Percentiles rank a stretch among this genome's conserved stretches.
Evolutionary conservation across 2,113 vertebrate genomes (phyloP).

Genomic region (Amphiprion percula): DNA sequence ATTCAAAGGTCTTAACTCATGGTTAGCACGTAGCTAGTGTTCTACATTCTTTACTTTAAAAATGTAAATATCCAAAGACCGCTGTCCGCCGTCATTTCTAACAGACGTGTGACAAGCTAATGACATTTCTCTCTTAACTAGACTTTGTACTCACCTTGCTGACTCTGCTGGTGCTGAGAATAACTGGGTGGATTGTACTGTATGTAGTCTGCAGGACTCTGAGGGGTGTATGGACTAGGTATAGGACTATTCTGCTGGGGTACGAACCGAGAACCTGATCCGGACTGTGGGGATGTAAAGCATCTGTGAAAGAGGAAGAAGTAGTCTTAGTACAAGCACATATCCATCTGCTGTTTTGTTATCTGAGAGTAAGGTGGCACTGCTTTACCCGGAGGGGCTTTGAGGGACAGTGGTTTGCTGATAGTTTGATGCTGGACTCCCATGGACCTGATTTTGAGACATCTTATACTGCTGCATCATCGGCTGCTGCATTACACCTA

Average conservation of each 20-base stretch:
- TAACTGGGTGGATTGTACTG: conserved; percentile 96
- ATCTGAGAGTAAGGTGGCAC: not conserved
- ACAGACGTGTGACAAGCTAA: not conserved
- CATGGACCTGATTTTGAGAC: conserved; percentile 97
- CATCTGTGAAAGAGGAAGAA: conserved; percentile 83
- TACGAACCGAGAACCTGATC: conserved; percentile 92
- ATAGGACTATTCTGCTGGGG: conserved; percentile 97
- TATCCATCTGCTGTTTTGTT: conserved; percentile 3
- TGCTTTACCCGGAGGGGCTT: conserved; percentile 94
- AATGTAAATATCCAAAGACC: not conserved
- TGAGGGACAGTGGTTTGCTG: conserved; percentile 97
- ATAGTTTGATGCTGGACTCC: conserved; percentile 97
- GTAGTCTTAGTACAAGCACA: conserved; percentile 12
- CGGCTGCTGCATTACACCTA: conserved; percentile 92
- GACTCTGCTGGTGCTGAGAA: conserved; percentile 93
- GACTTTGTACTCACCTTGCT: conserved; percentile 87
- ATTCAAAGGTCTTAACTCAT: too few relatives aligned
- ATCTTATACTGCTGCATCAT: conserved; percentile 96
- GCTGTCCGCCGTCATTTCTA: not conserved
- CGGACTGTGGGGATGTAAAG: conserved; percentile 94
- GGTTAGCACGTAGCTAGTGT: too few relatives aligned
- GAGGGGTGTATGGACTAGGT: conserved; percentile 97
- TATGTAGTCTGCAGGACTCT: conserved; percentile 96
- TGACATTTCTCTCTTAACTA: not conserved
- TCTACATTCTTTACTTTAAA: not conserved